Percentiles rank a stretch among this genome's conserved stretches.
Conservation (phyloP, 2,113 vertebrate species). For the Nothoprocta perdicaria region DNA sequence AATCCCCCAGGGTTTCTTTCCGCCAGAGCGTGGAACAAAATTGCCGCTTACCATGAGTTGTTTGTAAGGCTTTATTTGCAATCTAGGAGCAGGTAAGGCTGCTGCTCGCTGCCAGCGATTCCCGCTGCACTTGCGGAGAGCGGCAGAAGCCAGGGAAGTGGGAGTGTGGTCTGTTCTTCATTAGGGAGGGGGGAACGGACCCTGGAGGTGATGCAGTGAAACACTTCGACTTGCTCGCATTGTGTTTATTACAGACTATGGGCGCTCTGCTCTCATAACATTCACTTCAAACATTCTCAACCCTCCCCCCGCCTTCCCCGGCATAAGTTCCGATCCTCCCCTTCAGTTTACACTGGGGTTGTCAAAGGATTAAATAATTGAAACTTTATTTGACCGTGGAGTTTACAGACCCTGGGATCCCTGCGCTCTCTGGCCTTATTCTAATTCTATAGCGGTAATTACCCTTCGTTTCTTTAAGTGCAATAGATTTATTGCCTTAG, state of each 20-base stretch:
- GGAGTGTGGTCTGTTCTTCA: constrained; percentile 58
- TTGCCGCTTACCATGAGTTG: constrained; percentile 62
- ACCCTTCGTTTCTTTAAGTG: constrained; percentile 83
- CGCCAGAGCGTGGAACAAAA: constrained; percentile 68
- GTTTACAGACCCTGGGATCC: constrained; percentile 74
- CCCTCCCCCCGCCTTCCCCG: neutral
- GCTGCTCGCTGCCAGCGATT: constrained; percentile 52
- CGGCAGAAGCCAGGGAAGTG: constrained; percentile 54
- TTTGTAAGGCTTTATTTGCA: constrained; percentile 57
- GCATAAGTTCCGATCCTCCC: constrained; percentile 70
- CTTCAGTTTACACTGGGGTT: constrained; percentile 70
- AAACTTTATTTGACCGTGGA: constrained; percentile 80
- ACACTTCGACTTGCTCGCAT: constrained; percentile 57
- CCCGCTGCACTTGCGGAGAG: constrained; percentile 59
- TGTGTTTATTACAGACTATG: constrained; percentile 37
- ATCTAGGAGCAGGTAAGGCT: constrained; percentile 76
- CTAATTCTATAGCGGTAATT: constrained; percentile 82
- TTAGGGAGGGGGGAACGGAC: constrained; percentile 65
- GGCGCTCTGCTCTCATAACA: constrained; percentile 27
- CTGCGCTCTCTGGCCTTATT: constrained; percentile 78
- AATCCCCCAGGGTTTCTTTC: constrained; percentile 52
- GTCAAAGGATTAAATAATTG: constrained; percentile 78
- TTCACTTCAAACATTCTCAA: constrained; percentile 50
- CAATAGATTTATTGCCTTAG: constrained; percentile 85
- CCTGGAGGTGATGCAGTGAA: constrained; percentile 71